These are phyloP conservation scores for Ptychodera flava DNA, from an alignment of 35 echinoderm and acorn worm genomes.

Conservation along the genomic window DNA sequence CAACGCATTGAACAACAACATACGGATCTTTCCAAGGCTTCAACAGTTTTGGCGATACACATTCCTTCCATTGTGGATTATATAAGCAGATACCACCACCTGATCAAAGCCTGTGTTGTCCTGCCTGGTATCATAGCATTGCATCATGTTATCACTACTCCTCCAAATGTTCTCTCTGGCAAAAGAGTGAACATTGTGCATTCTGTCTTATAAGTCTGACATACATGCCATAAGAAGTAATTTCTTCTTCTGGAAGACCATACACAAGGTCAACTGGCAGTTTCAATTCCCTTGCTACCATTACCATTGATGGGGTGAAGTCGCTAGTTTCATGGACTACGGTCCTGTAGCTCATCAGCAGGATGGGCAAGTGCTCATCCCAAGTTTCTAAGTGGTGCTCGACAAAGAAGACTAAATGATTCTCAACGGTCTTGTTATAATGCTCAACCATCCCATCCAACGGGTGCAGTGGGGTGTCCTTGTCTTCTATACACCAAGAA, in stretches of 20 bases:
- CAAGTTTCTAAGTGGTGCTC: conserved; percentile 24
- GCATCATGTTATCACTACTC: neutral
- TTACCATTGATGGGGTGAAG: conserved; percentile 37
- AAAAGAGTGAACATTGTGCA: neutral
- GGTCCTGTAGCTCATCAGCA: conserved; percentile 41
- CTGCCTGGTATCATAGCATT: conserved; percentile 20
- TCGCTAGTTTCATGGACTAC: conserved; percentile 34
- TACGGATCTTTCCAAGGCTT: conserved; percentile 33
- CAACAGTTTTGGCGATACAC: conserved; percentile 37
- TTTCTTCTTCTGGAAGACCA: neutral
- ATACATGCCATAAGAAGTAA: neutral
- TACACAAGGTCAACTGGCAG: conserved; percentile 38
- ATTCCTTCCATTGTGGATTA: conserved; percentile 18
- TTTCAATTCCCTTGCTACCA: conserved; percentile 38
- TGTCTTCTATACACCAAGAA: conserved; percentile 30
- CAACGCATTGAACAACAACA: conserved; percentile 16
- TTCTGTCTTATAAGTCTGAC: neutral
- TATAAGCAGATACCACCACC: conserved; percentile 36
- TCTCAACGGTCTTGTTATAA: conserved; percentile 26
- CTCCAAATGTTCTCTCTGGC: conserved; percentile 6
- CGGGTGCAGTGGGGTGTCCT: conserved; percentile 34
- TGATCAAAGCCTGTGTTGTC: neutral
- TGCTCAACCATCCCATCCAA: conserved; percentile 41
- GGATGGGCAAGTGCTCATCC: conserved; percentile 38
- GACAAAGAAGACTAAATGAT: conserved; percentile 18